Base-by-base conservation (phyloP, 1,140 invertebrate species). In the Hylaeus anthracinus region DNA sequence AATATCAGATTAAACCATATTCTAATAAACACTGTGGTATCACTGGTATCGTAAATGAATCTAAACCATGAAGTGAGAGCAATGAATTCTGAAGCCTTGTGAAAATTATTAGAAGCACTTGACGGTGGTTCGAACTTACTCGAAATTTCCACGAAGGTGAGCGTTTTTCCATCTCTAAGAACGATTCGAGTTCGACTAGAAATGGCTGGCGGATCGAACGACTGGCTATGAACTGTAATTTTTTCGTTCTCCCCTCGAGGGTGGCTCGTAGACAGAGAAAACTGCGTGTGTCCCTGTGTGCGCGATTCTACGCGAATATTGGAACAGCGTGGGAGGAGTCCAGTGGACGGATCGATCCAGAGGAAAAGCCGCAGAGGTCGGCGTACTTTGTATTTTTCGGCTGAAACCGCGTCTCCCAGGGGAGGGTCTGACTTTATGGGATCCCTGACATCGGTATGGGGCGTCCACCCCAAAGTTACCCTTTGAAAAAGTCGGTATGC, bases 291-390 rank as follows among this genome's bases (percentile, higher is more conserved):
- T 64, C 5, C 37, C 6, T 60, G 12, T 51, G 43, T 61, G 12
- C 66, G n/a, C 64, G 8, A 41, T 37, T 12, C 70, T 45, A 12
- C 69, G 37, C 72, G 78, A 67, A 74, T 51, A 66, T 48, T 14
- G 63, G 53, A 80, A 75, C 6, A 55, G 37, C 61, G 61, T 75
- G 72, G 78, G 72, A 75, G 78, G 45, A 75, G 70, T 48, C 3
- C 45, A 26, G 14, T 8, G 43, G 43, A 1, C 64, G 72, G n/a
- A 80, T 80, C 79, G 79, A 80, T 80, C 45, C 12, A 2, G 10
- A 39, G 79, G 53, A 74, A 75, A 75, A 75, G 37, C 37, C 55
- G 8, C 51, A 9, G 37, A 12, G 61, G 43, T 1, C 45, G 58
- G 45, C n/a, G 51, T 5, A 53, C 53, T 80, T 61, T 74, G 67